A percentile compares a stretch with the other conserved stretches of the same genome.
These are phyloP conservation scores for Apostichopus japonicus DNA, from an alignment of 35 echinoderm and acorn worm species.

Conservation along the genomic window DNA sequence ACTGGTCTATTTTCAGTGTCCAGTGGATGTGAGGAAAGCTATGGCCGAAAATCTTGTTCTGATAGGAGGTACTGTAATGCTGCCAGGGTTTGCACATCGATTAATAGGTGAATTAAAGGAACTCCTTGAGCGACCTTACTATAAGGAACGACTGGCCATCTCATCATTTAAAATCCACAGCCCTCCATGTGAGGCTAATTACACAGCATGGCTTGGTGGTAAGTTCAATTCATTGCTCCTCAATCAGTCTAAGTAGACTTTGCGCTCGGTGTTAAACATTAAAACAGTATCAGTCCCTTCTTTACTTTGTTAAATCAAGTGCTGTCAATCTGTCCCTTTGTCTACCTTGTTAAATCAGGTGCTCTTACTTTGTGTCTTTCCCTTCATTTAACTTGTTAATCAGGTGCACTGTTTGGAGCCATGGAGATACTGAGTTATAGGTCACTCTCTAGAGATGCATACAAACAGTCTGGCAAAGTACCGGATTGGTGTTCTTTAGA, in stretches of 20 bases:
- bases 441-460: slow-evolving; percentile 87
- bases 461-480: slow-evolving; percentile 71
- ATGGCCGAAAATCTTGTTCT: slow-evolving; percentile 80
- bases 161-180: slow-evolving; percentile 78
- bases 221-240: background rate
- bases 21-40: slow-evolving; percentile 76
- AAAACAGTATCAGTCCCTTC: too few relatives aligned
- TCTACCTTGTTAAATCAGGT: too few relatives aligned
- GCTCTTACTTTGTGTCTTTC: background rate
- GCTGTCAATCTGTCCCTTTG: too few relatives aligned
- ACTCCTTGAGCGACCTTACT: slow-evolving; percentile 67
- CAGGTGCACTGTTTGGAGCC: slow-evolving; percentile 96
- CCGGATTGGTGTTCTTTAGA: slow-evolving; percentile 96
- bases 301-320: too few relatives aligned
- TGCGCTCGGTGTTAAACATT: background rate
- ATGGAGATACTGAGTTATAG: slow-evolving; percentile 90
- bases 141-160: slow-evolving; percentile 72
- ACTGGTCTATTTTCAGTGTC: slow-evolving; percentile 62
- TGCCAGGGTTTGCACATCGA: slow-evolving; percentile 83
- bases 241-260: background rate
- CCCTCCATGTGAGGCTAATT: slow-evolving; percentile 91
- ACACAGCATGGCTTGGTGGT: slow-evolving; percentile 98
- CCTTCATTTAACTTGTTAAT: background rate
- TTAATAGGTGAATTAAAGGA: slow-evolving; percentile 73
- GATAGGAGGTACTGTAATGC: slow-evolving; percentile 85